These are phyloP conservation scores for Eupithecia subumbrata DNA, from an alignment of 2,888 invertebrate genomes.

Conservation along the genomic window DNA sequence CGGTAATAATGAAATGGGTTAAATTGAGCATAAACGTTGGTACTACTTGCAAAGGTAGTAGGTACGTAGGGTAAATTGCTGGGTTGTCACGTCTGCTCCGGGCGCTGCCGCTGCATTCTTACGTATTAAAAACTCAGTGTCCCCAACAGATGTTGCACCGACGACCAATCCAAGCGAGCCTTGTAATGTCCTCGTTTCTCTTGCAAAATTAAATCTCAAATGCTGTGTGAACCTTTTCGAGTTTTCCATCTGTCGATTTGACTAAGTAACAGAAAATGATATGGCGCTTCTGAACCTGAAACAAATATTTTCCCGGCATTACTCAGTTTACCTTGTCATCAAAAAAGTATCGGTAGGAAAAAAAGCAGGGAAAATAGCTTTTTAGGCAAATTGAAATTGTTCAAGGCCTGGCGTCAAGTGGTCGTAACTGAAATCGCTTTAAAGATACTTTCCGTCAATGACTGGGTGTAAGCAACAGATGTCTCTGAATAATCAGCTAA, in stretches of 20 bases:
- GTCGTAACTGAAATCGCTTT: slow-evolving; percentile 35
- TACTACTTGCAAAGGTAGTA: slow-evolving; percentile 6
- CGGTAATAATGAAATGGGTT: neutral
- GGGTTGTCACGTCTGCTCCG: slow-evolving; percentile 29
- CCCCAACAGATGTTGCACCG: slow-evolving; percentile 61
- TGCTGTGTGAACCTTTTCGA: slow-evolving; percentile 31
- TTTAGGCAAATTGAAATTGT: slow-evolving; percentile 23
- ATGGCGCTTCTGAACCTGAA: neutral
- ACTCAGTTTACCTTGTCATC: neutral
- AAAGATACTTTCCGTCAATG: slow-evolving; percentile 43
- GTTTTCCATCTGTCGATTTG: slow-evolving; percentile 6
- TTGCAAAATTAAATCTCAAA: slow-evolving; percentile 57
- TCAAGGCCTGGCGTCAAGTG: slow-evolving; percentile 40
- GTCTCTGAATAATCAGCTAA: slow-evolving; percentile 61
- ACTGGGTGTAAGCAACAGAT: slow-evolving; percentile 56
- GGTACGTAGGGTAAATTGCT: slow-evolving; percentile 9
- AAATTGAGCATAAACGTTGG: neutral
- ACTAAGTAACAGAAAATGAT: neutral
- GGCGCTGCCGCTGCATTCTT: slow-evolving; percentile 52
- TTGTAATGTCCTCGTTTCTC: slow-evolving; percentile 60
- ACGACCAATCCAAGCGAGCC: slow-evolving; percentile 60
- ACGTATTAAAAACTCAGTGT: slow-evolving; percentile 67
- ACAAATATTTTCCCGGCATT: neutral
- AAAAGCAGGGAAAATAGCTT: slow-evolving; percentile 6
- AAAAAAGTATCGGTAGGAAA: neutral